Percentiles rank a stretch among this genome's conserved stretches.
phyloP scores from a whole-genome alignment of 2,113 vertebrate species.

The Motacilla tschutschensis region DNA sequence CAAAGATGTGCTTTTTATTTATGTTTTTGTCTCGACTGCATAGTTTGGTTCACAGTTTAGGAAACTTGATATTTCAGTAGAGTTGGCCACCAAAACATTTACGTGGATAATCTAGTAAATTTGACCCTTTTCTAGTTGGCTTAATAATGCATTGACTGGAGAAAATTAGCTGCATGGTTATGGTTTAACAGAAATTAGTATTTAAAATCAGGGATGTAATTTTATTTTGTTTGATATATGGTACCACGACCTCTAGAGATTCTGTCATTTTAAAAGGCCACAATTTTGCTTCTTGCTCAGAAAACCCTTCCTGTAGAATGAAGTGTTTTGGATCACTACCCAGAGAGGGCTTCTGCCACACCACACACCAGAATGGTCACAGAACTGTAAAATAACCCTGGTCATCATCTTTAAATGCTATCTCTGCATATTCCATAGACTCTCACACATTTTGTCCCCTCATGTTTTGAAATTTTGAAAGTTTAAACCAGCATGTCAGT shows the following conservation, averaged over 20 bases:
- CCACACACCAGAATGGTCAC: neutral
- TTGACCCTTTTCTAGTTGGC: neutral
- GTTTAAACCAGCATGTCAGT: neutral
- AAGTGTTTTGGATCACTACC: neutral
- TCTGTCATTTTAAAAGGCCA: neutral
- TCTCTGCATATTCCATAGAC: neutral
- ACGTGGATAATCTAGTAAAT: neutral
- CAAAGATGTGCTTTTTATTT: neutral
- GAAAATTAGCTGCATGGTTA: neutral
- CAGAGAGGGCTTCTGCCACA: neutral
- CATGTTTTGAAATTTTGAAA: neutral
- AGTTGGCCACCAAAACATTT: neutral
- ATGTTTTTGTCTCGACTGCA: rapidly evolving
- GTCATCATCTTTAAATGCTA: neutral
- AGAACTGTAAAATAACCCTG: neutral
- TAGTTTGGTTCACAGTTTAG: neutral
- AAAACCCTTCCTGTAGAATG: neutral
- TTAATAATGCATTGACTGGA: neutral
- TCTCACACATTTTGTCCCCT: neutral
- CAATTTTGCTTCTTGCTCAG: neutral
- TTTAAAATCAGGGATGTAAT: neutral
- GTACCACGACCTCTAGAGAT: neutral
- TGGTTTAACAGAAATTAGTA: neutral
- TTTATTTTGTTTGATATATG: neutral
- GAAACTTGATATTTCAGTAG: neutral